Conservation (phyloP, 2,888 invertebrate species). For the Sinelater perroti region DNA sequence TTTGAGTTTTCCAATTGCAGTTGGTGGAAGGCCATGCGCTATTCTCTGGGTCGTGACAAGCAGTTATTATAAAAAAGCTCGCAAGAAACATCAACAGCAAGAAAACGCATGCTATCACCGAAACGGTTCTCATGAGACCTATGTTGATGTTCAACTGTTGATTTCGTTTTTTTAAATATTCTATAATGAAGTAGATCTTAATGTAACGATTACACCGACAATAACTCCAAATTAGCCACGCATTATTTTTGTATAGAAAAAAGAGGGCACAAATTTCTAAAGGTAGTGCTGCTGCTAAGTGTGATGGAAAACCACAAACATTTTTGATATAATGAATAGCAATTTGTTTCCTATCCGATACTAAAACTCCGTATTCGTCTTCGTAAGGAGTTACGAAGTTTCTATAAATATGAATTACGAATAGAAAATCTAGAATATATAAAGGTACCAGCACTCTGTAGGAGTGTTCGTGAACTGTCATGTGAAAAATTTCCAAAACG, state of each 20-base stretch:
- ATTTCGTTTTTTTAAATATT: conserved; percentile 27
- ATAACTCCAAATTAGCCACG: conserved; percentile 35
- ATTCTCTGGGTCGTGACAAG: conserved; percentile 7
- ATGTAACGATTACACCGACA: conserved; percentile 41
- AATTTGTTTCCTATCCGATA: conserved; percentile 36
- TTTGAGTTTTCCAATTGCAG: conserved; percentile 8
- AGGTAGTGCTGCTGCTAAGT: conserved; percentile 37
- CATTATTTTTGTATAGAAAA: conserved; percentile 2
- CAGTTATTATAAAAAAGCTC: conserved; percentile 19
- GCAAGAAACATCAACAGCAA: conserved; percentile 19
- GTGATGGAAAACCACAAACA: conserved; percentile 39
- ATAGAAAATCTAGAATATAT: conserved; percentile 40
- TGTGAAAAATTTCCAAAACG: conserved; percentile 9
- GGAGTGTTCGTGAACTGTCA: neutral
- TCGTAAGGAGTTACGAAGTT: conserved; percentile 41
- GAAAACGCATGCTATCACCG: conserved; percentile 25
- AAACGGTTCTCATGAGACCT: conserved; percentile 30
- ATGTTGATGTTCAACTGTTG: conserved; percentile 43
- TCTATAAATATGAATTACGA: conserved; percentile 39
- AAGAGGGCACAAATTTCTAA: conserved; percentile 38
- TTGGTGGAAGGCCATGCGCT: conserved; percentile 4
- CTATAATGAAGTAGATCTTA: conserved; percentile 36
- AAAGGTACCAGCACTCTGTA: neutral
- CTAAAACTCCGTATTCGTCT: conserved; percentile 42
- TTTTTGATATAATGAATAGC: conserved; percentile 33